These are phyloP conservation scores for Penaeus chinensis DNA, from an alignment of 1,140 invertebrate genomes.

Conservation along the genomic window DNA sequence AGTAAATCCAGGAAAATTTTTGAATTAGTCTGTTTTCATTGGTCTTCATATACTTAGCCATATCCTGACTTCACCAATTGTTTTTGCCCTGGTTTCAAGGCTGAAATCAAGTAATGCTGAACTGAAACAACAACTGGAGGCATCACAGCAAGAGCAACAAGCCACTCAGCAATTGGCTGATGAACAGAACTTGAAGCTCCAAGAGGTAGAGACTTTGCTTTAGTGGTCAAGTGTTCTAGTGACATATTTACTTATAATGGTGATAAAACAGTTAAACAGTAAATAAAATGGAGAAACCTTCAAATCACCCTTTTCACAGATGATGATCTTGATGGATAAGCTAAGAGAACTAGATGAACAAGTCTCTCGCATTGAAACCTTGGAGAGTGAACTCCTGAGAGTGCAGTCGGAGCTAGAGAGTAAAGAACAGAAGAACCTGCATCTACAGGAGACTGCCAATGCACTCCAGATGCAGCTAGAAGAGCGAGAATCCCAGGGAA, in stretches of 20 bases:
- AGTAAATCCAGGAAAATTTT: no score
- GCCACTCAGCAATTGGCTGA: background rate
- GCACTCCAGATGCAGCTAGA: background rate
- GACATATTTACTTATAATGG: background rate
- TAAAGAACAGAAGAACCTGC: background rate
- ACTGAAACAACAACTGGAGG: constrained; percentile 21
- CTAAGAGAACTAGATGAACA: constrained; percentile 3
- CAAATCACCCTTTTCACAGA: background rate
- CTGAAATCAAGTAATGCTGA: background rate
- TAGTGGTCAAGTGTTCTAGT: background rate
- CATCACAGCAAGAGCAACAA: background rate
- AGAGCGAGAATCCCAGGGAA: background rate
- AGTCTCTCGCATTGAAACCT: constrained; percentile 9
- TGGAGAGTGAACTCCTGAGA: constrained; percentile 18
- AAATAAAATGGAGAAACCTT: no score
- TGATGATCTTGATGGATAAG: background rate
- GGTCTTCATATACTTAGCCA: background rate
- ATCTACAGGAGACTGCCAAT: background rate
- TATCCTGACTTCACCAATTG: background rate
- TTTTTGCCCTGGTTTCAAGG: background rate
- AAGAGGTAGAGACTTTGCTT: background rate
- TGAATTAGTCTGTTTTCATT: background rate
- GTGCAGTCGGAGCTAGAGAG: background rate
- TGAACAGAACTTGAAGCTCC: background rate
- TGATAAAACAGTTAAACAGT: no score